phyloP scores from a whole-genome alignment of 2,113 vertebrate genomes.

The human region GRCh38 chr4:142544501-142545000 shows the following conservation, averaged over 20 bases:
- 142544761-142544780: neutral
- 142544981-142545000: neutral
- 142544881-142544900: conserved; percentile 46
- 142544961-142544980: neutral
- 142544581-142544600: neutral
- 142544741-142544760: neutral
- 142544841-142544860: neutral
- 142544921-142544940: neutral
- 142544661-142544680: neutral
- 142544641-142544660: neutral
- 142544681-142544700: neutral
- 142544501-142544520: neutral
- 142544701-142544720: neutral
- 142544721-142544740: neutral
- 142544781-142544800: neutral
- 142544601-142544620: accelerated
- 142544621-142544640: neutral
- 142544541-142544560: neutral
- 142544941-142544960: neutral
- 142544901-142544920: neutral
- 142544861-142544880: conserved; percentile 36
- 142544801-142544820: conserved; percentile 37
- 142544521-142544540: neutral
- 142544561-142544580: neutral
- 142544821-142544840: neutral